These are phyloP conservation scores for Saguinus imperator DNA, from an alignment of 2,113 vertebrate species.

Conservation along the genomic window DNA sequence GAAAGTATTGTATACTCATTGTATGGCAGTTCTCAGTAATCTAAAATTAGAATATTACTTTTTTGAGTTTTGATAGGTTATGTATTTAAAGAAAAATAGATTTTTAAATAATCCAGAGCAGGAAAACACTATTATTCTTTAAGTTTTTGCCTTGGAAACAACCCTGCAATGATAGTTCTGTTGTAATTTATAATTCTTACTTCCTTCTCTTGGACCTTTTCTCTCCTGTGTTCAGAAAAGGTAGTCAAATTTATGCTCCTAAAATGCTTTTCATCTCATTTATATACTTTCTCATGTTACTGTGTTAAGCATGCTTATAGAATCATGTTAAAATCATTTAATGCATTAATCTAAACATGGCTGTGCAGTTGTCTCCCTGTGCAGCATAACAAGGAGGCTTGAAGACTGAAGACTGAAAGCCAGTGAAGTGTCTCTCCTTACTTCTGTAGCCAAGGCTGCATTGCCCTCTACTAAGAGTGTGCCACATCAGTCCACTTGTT, in stretches of 20 bases:
- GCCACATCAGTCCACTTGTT: background rate
- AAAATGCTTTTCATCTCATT: background rate
- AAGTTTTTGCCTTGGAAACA: background rate
- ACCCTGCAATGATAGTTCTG: background rate
- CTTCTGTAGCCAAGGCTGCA: background rate
- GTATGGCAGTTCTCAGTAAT: background rate
- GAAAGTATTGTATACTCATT: background rate
- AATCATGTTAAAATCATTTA: background rate
- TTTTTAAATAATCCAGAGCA: background rate
- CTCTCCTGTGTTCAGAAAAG: background rate
- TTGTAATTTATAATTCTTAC: slow-evolving; percentile 5
- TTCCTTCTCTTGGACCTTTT: background rate
- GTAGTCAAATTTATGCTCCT: background rate
- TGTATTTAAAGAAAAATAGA: background rate
- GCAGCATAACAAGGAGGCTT: background rate
- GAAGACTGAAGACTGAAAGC: background rate
- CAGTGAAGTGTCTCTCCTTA: background rate
- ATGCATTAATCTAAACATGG: background rate
- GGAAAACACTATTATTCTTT: background rate
- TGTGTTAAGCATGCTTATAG: background rate
- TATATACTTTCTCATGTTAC: background rate
- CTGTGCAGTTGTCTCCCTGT: background rate
- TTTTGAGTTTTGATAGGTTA: background rate
- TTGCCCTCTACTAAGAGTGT: background rate
- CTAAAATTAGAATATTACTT: background rate